These are phyloP conservation scores for Cirrhinus mrigala DNA, from an alignment of 2,797 vertebrate genomes.

Conservation along the genomic window DNA sequence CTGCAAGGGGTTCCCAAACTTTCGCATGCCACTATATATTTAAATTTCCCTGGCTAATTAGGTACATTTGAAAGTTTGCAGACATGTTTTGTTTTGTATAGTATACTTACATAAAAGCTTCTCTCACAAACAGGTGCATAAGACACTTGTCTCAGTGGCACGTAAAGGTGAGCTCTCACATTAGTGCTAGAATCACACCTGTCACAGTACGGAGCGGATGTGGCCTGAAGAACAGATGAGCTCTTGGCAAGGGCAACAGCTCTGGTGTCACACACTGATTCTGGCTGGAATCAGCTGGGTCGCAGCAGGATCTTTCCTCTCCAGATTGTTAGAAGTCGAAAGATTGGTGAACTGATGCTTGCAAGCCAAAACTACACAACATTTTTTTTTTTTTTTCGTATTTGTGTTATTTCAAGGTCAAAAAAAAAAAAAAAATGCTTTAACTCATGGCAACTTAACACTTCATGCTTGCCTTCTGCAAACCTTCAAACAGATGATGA, in stretches of 20 bases:
- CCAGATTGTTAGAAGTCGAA: background rate
- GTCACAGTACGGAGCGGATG: background rate
- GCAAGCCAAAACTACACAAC: background rate
- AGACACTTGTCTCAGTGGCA: conserved; percentile 12
- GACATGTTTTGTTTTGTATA: background rate
- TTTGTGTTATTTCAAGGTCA: too few relatives aligned
- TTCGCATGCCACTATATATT: background rate
- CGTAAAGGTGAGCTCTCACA: conserved; percentile 43
- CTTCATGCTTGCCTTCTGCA: background rate
- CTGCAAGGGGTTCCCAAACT: too few relatives aligned
- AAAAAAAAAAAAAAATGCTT: too few relatives aligned
- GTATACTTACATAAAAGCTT: background rate
- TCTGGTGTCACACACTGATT: background rate
- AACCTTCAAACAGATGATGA: too few relatives aligned
- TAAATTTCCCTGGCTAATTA: background rate
- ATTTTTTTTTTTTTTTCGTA: too few relatives aligned
- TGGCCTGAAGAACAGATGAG: conserved; percentile 21
- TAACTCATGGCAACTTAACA: background rate
- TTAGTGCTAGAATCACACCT: conserved; percentile 41
- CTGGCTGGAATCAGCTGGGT: background rate
- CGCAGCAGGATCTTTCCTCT: background rate
- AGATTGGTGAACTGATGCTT: background rate
- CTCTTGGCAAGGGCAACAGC: conserved; percentile 12
- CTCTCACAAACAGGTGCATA: background rate
- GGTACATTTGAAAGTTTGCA: background rate